These are phyloP conservation scores for Pholis gunnellus DNA, from an alignment of 2,113 vertebrate genomes.

Conservation along the genomic window DNA sequence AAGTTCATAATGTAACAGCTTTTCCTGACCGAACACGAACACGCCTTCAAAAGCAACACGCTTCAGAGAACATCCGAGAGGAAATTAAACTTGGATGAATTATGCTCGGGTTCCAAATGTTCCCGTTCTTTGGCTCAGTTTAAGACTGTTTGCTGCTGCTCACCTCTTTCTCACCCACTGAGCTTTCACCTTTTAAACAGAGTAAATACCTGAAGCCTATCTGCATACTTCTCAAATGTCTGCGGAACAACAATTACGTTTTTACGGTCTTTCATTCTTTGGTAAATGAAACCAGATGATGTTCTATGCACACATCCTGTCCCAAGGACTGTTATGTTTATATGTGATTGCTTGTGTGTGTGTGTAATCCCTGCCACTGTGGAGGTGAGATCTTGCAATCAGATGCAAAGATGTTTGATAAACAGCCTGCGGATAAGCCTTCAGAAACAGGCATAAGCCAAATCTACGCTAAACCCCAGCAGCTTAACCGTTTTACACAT, in stretches of 20 bases:
- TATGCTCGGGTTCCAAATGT: not conserved
- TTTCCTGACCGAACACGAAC: slow-evolving; percentile 23
- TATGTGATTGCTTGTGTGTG: slow-evolving; percentile 26
- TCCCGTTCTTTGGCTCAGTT: slow-evolving; percentile 2
- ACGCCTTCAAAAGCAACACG: slow-evolving; percentile 4
- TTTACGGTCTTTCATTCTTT: slow-evolving; percentile 35
- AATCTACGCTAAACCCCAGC: slow-evolving; percentile 13
- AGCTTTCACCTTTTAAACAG: slow-evolving; percentile 32
- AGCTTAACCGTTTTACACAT: not conserved
- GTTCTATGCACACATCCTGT: slow-evolving; percentile 5
- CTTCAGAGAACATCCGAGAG: slow-evolving; percentile 34
- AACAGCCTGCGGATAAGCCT: slow-evolving; percentile 43
- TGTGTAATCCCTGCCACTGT: slow-evolving; percentile 36
- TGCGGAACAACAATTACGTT: slow-evolving; percentile 35
- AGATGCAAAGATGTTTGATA: slow-evolving; percentile 41
- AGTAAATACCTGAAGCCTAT: slow-evolving; percentile 26
- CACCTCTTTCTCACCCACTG: not conserved
- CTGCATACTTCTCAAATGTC: slow-evolving; percentile 42
- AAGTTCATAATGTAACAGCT: slow-evolving; percentile 31
- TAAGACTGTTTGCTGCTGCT: slow-evolving; percentile 13
- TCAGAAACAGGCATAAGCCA: not conserved
- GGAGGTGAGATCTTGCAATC: slow-evolving; percentile 36
- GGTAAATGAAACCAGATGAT: slow-evolving; percentile 60
- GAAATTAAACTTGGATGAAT: slow-evolving; percentile 50
- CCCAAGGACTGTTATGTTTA: slow-evolving; percentile 16